Conservation (phyloP, 2,797 vertebrate species). For the Catharus ustulatus region DNA sequence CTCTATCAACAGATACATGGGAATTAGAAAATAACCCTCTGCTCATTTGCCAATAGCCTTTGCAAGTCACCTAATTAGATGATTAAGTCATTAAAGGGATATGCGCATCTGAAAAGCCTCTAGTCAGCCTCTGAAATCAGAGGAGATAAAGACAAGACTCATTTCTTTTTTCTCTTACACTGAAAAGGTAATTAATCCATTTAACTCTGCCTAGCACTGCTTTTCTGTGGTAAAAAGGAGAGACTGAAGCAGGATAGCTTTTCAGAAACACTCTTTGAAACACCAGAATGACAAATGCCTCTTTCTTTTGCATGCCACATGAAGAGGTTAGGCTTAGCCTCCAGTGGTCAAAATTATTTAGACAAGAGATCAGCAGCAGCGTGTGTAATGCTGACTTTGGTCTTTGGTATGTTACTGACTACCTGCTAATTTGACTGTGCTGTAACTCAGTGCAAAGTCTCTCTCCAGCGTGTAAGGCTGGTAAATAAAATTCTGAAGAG, state of each 20-base stretch:
- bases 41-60: constrained; percentile 82
- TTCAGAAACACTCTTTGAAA: constrained; percentile 89
- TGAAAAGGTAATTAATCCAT: constrained; percentile 94
- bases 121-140: constrained; percentile 85
- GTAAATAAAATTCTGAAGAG: background rate
- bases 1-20: constrained; percentile 77
- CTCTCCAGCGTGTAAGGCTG: background rate
- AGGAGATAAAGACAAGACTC: constrained; percentile 82
- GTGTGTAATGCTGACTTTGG: constrained; percentile 58
- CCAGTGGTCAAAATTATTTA: constrained; percentile 76
- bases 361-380: constrained; percentile 58
- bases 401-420: constrained; percentile 31
- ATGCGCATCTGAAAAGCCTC: constrained; percentile 84
- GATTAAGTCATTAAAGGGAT: constrained; percentile 93
- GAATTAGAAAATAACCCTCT: constrained; percentile 86
- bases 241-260: constrained; percentile 85
- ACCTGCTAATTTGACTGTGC: constrained; percentile 63
- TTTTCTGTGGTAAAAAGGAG: constrained; percentile 81
- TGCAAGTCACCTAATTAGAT: constrained; percentile 91
- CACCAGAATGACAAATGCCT: constrained; percentile 85
- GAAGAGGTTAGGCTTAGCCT: constrained; percentile 71
- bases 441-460: constrained; percentile 14
- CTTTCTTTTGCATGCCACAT: constrained; percentile 77
- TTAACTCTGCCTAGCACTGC: constrained; percentile 83
- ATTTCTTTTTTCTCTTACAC: constrained; percentile 69